phyloP scores from a whole-genome alignment of 1,140 invertebrate genomes.

The Brachionus asplanchnoidis region DNA sequence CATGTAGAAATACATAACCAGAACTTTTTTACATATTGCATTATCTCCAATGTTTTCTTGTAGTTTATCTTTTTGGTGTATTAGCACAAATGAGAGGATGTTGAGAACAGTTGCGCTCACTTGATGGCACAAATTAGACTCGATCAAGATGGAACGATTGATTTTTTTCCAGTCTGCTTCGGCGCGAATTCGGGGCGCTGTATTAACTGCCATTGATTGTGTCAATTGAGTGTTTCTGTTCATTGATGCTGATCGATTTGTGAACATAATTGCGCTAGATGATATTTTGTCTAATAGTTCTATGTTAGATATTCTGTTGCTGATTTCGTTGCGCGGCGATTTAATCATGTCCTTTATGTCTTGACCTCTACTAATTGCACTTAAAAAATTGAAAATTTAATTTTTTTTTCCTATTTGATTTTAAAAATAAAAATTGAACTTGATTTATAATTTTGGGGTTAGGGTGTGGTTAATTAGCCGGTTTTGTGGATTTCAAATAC shows the following conservation, averaged over 20 bases:
- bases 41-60: slow-evolving; percentile 69
- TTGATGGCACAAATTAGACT: slow-evolving; percentile 83
- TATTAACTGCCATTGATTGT: not conserved
- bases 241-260: not conserved
- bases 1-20: slow-evolving; percentile 76
- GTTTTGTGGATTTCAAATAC: too few species aligned
- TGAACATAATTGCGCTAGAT: not conserved
- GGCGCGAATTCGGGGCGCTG: not conserved
- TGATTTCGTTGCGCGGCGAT: slow-evolving; percentile 10
- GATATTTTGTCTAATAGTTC: slow-evolving; percentile 10
- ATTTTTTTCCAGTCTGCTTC: not conserved
- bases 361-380: slow-evolving; percentile 29
- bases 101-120: slow-evolving; percentile 79
- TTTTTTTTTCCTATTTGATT: not conserved
- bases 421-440: not conserved
- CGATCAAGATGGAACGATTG: slow-evolving; percentile 54
- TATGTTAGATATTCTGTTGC: not conserved
- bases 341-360: slow-evolving; percentile 2
- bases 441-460: too few species aligned
- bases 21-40: slow-evolving; percentile 69
- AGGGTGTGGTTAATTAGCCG: too few species aligned
- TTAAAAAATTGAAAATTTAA: not conserved
- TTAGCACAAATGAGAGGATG: slow-evolving; percentile 74
- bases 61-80: slow-evolving; percentile 68
- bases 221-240: not conserved